Evolutionary conservation across 1,140 invertebrate genomes (phyloP), one percentile per base, ranked within the genome.

Genomic region (Pseudobourletiella spinata): DNA sequence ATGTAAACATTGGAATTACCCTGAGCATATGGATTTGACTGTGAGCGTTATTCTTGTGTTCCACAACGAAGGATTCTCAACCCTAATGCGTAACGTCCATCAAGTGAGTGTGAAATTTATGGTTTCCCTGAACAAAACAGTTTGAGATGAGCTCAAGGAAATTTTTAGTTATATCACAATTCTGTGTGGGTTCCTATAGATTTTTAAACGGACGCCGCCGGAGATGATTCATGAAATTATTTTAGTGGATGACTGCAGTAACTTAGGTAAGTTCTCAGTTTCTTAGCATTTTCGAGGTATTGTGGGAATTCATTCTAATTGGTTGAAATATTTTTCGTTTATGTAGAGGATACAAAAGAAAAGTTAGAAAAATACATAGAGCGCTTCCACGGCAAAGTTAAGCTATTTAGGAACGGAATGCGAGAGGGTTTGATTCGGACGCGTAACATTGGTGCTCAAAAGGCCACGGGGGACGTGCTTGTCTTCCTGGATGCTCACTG

Each of bases 1-100:
- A 74, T 98, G 96, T 76, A 91, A 91, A 74, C 87, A 92, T 73
- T 98, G 95, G 95, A 83, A 95, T 71, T 98, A 98, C 77, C 89
- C 93, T 3, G 80, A 83, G 69, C 79, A 87, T 61, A 78, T 98
- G 65, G 94, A 95, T 0, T 29, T 64, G 16, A 84, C 80, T 50
- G 91, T 93, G 2, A 93, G 89, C 73, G 92, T 99, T 0, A 95
- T 99, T 64, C 86, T 99, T 63, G 96, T 98, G 16, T 99, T 99
- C 30, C 75, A 99, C 73, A 98, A 99, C 76, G 94, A 99, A 77
- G 95, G 95, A 1, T 97, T 88, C 82, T 90, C 91, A 0, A 92
- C 95, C 2, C 79, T 98, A 16, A 80, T 98, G 78, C 78, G 95
- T 66, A 98, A 95, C 14, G 92, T 98, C 0, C 59, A 61, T 30